phyloP scores from a whole-genome alignment of 2,888 invertebrate genomes.

The Leptura quadrifasciata region DNA sequence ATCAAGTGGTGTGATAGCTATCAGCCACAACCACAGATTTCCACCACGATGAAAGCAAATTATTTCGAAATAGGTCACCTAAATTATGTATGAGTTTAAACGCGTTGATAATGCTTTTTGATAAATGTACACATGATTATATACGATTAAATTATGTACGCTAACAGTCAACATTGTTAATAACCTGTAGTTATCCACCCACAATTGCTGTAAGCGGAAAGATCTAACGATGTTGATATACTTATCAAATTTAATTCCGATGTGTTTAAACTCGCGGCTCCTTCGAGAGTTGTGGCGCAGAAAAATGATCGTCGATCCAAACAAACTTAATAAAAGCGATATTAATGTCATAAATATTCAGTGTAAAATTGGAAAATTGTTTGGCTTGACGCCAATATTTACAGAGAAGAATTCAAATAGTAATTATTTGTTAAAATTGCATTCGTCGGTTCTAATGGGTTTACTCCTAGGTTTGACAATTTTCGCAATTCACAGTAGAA shows the following conservation, averaged over 20 bases:
- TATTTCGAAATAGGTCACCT: background rate
- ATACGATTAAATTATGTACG: background rate
- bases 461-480: background rate
- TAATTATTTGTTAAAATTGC: background rate
- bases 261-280: background rate
- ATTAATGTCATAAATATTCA: background rate
- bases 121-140: background rate
- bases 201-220: background rate
- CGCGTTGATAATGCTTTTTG: background rate
- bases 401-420: background rate
- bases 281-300: background rate
- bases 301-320: background rate
- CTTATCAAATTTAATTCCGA: background rate
- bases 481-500: background rate
- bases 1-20: background rate
- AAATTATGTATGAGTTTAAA: background rate
- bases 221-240: background rate
- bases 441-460: background rate
- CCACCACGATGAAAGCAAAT: background rate
- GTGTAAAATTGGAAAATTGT: constrained; percentile 27
- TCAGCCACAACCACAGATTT: background rate
- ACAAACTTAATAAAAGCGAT: background rate
- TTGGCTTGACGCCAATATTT: constrained; percentile 33
- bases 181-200: background rate
- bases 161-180: background rate